Evolutionary conservation across 2,797 vertebrate genomes (phyloP).

Genomic region (Notamacropus eugenii): DNA sequence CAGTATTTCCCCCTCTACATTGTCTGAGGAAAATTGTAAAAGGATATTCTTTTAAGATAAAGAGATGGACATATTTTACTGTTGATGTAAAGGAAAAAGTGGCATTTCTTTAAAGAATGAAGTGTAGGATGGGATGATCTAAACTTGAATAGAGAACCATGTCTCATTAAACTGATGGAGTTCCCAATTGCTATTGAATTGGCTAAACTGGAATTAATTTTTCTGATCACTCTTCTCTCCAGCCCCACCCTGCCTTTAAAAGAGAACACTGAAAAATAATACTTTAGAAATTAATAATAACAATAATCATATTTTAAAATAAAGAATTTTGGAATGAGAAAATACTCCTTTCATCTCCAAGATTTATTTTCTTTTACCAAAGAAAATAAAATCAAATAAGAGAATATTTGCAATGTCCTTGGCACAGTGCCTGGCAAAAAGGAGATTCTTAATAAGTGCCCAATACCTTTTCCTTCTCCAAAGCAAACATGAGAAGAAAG

Average conservation of each 20-base stretch:
- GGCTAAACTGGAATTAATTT: not conserved
- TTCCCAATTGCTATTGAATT: not conserved
- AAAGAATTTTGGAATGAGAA: not conserved
- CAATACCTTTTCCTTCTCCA: not conserved
- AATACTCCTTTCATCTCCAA: not conserved
- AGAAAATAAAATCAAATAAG: not conserved
- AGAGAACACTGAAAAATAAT: not conserved
- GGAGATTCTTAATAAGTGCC: not conserved
- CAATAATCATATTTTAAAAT: not conserved
- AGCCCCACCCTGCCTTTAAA: not conserved
- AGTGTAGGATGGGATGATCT: not conserved
- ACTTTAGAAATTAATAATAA: not conserved
- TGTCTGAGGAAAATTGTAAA: slow-evolving; percentile 6
- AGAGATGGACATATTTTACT: slow-evolving; percentile 54
- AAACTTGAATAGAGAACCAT: not conserved
- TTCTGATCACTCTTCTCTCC: not conserved
- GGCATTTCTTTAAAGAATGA: slow-evolving; percentile 45
- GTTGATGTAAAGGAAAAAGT: slow-evolving; percentile 49
- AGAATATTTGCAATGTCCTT: not conserved
- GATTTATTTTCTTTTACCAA: not conserved
- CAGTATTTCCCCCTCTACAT: not conserved
- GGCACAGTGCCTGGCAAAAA: not conserved
- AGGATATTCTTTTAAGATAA: not conserved
- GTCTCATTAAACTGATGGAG: not conserved
- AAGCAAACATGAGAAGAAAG: not conserved